These are phyloP conservation scores for Protaetia brevitarsis DNA, from an alignment of 1,140 invertebrate genomes.

Conservation along the genomic window DNA sequence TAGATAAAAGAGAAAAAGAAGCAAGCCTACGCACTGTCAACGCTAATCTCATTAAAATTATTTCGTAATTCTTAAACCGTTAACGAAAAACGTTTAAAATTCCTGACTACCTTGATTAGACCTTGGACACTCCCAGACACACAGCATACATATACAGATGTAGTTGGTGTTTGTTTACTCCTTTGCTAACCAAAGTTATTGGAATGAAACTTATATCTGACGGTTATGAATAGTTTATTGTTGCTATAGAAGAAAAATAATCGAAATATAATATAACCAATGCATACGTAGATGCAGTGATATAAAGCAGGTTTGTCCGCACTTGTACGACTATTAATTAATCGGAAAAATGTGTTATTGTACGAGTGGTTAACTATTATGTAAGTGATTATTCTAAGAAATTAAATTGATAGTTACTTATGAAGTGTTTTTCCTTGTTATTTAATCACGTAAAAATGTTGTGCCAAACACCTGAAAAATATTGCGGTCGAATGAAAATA, in stretches of 20 bases:
- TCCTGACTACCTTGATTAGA: conserved; percentile 36
- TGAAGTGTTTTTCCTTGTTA: not conserved
- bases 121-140: conserved; percentile 33
- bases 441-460: not conserved
- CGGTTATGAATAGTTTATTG: conserved; percentile 20
- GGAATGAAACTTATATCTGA: conserved; percentile 17
- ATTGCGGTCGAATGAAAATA: not conserved
- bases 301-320: not conserved
- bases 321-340: conserved; percentile 7
- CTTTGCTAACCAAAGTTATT: conserved; percentile 10
- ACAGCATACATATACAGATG: conserved; percentile 6
- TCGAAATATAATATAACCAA: not conserved
- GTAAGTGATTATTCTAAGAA: conserved; percentile 18
- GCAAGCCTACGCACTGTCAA: conserved; percentile 34
- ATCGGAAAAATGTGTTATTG: not conserved
- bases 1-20: conserved; percentile 24
- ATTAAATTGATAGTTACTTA: not conserved
- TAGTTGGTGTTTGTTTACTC: conserved; percentile 19
- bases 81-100: conserved; percentile 39
- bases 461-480: conserved; percentile 1
- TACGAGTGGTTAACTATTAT: not conserved
- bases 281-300: not conserved
- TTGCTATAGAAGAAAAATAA: conserved; percentile 16
- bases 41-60: conserved; percentile 35
- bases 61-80: conserved; percentile 40